phyloP scores from a whole-genome alignment of 2,888 invertebrate species.

The Drosophila picticornis region DNA sequence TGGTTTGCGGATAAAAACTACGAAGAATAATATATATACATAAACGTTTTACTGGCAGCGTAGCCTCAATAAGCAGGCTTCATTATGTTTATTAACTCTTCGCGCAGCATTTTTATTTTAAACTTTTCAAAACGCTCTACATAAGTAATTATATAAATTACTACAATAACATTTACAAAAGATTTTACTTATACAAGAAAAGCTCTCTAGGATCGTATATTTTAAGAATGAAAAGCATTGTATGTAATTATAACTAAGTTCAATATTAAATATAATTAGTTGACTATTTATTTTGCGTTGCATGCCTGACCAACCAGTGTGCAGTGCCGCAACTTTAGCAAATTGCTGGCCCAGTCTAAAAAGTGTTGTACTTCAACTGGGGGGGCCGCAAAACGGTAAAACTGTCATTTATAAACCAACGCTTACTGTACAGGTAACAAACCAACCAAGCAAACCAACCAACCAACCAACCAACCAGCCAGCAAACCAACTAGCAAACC shows the following conservation, averaged over 20 bases:
- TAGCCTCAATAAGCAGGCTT: not conserved
- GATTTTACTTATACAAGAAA: not conserved
- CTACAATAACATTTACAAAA: not conserved
- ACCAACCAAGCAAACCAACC: constrained; percentile 15
- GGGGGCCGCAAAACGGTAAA: constrained; percentile 69
- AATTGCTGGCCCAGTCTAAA: constrained; percentile 65
- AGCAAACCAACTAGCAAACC: constrained; percentile 17
- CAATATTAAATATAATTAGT: not conserved
- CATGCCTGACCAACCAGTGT: constrained; percentile 47
- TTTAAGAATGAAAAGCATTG: not conserved
- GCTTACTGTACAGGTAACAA: constrained; percentile 50
- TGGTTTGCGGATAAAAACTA: too few species aligned
- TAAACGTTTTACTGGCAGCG: not conserved
- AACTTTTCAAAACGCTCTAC: not conserved
- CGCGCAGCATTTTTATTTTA: not conserved
- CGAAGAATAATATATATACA: too few species aligned
- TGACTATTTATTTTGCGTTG: not conserved
- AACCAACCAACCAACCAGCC: constrained; percentile 20
- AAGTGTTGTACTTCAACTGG: constrained; percentile 55
- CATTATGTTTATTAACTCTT: not conserved
- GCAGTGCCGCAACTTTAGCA: constrained; percentile 54
- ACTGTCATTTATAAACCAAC: constrained; percentile 71
- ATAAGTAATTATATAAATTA: not conserved
- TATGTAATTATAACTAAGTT: not conserved
- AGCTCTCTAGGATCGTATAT: not conserved